Evolutionary conservation across 2,797 vertebrate species (phyloP), one percentile per base, ranked within the genome.

Genomic region (Chaenodraco wilsoni): DNA sequence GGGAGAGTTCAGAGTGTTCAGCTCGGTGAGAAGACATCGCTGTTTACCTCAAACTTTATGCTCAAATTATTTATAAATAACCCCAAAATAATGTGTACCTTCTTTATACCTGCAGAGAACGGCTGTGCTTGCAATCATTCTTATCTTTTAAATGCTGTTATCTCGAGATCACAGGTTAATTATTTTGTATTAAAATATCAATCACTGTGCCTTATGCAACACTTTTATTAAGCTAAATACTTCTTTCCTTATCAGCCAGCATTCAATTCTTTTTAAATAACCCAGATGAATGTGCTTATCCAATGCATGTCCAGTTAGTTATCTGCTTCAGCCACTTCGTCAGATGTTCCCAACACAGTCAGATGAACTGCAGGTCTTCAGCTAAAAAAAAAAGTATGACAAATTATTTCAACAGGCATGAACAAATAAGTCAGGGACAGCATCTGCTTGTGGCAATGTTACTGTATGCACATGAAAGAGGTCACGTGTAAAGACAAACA

Each of bases 1-100:
- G 98, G 98, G 76, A 96, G 98, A 74, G 97, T 99, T 86, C 97
- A 97, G 88, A 99, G 97, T 2, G 91, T 98, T 92, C 95, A 94
- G 64, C 95, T 97, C 27, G 98, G 98, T 99, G 79, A 96, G 95
- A 51, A 9, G 44, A 74, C 10, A 3, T 33, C 37, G 3, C 16
- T 14, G 13, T 73, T 44, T 14, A 3, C 4, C 23, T 68, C 23
- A 40, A 45, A 64, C 33, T 37, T 37, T 9, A 37, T 37, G 33
- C 33, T 37, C 33, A 37, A 9, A 37, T 37, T 37, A 37, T 9
- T 37, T 37, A 37, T 37, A 37, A 37, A 37, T 8, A 33, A 5
- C 23, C 23, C 23, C 23, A 4, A 27, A 27, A 27, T 27, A 27
- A 27, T 27, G 27, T 37, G 33, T 37, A 37, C 33, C 27, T 27